Conservation (phyloP, 2,888 invertebrate genomes). For the Netelia fuscicornis region DNA sequence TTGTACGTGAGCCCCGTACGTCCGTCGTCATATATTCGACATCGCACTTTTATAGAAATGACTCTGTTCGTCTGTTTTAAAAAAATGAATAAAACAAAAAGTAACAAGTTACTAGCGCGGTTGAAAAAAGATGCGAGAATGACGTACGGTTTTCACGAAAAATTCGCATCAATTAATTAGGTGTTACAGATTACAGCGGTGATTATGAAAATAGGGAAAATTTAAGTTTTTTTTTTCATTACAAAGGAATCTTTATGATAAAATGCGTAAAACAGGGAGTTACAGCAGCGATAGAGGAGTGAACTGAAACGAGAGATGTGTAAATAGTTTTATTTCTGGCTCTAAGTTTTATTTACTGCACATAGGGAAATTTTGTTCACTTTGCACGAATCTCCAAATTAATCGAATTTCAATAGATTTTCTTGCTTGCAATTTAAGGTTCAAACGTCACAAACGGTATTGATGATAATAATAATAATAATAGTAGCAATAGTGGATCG, state of each 20-base stretch:
- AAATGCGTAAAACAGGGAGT: neutral
- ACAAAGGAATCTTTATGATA: neutral
- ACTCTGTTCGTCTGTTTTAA: neutral
- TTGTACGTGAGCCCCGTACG: conserved; percentile 36
- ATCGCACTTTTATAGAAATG: neutral
- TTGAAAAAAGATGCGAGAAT: neutral
- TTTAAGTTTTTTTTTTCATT: neutral
- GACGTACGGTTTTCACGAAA: conserved; percentile 26
- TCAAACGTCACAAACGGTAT: neutral
- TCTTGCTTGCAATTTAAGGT: neutral
- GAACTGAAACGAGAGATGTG: conserved; percentile 41
- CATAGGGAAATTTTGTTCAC: conserved; percentile 22
- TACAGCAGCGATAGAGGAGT: conserved; percentile 14
- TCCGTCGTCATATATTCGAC: conserved; percentile 23
- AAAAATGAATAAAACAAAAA: neutral
- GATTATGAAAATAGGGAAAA: neutral
- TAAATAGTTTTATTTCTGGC: conserved; percentile 47
- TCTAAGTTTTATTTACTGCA: conserved; percentile 47
- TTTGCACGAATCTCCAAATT: neutral
- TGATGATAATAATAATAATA: too few relatives aligned
- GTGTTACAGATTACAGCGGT: too few relatives aligned
- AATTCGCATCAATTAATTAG: neutral
- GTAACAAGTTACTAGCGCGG: neutral
- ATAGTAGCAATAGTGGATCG: too few relatives aligned
- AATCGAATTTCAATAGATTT: neutral